phyloP scores from a whole-genome alignment of 2,797 vertebrate species.

The Onychomys arenicola region DNA sequence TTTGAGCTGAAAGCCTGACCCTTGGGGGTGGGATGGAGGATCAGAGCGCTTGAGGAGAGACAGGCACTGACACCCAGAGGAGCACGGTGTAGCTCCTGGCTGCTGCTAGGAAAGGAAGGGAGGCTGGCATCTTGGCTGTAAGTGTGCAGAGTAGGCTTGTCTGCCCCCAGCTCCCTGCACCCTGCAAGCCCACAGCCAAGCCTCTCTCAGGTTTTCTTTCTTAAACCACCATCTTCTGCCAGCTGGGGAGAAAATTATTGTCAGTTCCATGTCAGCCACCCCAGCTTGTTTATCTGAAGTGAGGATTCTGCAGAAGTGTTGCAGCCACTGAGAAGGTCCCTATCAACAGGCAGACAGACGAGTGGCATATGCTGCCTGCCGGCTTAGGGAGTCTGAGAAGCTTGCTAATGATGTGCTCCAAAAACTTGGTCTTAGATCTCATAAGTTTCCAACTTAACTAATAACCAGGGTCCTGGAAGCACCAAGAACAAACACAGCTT shows the following conservation, averaged over 20 bases:
- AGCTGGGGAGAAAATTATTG: neutral
- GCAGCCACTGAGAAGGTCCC: neutral
- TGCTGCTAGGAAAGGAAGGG: too few species aligned
- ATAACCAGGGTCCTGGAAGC: neutral
- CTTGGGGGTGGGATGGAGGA: neutral
- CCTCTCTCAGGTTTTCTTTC: neutral
- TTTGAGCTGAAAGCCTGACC: neutral
- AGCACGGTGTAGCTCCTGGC: neutral
- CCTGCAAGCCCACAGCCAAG: rapidly evolving
- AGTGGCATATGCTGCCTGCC: neutral
- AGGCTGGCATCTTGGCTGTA: rapidly evolving
- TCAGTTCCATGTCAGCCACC: neutral
- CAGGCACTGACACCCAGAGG: rapidly evolving
- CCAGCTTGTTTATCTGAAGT: slow-evolving; percentile 16
- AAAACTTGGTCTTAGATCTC: slow-evolving; percentile 56
- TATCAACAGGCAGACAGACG: slow-evolving; percentile 26
- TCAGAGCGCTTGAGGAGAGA: neutral
- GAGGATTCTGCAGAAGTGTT: neutral
- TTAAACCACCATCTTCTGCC: neutral
- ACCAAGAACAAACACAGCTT: rapidly evolving
- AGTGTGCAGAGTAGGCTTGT: rapidly evolving
- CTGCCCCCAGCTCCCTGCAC: rapidly evolving
- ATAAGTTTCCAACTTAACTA: slow-evolving; percentile 1
- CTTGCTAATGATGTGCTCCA: slow-evolving; percentile 19
- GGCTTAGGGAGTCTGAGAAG: neutral